Base-by-base conservation (phyloP, 1,140 invertebrate species). In the Atta cephalotes region DNA sequence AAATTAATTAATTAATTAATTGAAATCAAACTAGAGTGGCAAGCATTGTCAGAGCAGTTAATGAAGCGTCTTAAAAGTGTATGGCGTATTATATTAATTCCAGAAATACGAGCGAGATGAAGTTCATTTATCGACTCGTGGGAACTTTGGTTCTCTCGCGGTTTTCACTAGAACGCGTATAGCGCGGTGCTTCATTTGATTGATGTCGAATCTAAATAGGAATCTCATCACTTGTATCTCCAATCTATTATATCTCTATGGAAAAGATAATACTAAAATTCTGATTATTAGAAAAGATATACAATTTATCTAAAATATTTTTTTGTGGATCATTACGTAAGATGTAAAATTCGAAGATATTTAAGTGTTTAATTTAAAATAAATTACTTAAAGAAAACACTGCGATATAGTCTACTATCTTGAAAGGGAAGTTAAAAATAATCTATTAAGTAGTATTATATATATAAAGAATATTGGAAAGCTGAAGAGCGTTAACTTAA, bases 61-160 rank as follows among this genome's bases (percentile, higher is more conserved):
- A 84, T 84, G 56, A 84, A 84, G 70, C 70, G n/a, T 58, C 60
- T 84, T 62, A 62, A 82, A 84, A 84, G 80, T 84, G 70, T 84
- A 76, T 63, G 66, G 56, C 56, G 39, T 12, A 62, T 56, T 72
- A 72, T 72, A 72, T 76, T 84, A 84, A 84, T 76, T 62, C 70
- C 62, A 39, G 45, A 84, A 84, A 84, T 74, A 63, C 80, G 68
- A 84, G 39, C 70, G 25, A 25, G 4, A 60, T 49, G 70, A 84
- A 84, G 80, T 76, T 63, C 80, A 72, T 76, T 84, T 84, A 76
- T 63, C 39, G 80, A 84, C 56, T 84, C 18, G 35, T 62, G 70
- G 35, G 12, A 84, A 84, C 70, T 84, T 84, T 62, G 70, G 39
- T 35, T 51, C 39, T 62, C 53, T 31, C 70, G 70, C 39, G 68